A percentile compares a stretch with the other conserved stretches of the same genome.
Evolutionary conservation across 2,797 vertebrate genomes (phyloP).

Genomic region (Mormyrus hasselquistii): DNA sequence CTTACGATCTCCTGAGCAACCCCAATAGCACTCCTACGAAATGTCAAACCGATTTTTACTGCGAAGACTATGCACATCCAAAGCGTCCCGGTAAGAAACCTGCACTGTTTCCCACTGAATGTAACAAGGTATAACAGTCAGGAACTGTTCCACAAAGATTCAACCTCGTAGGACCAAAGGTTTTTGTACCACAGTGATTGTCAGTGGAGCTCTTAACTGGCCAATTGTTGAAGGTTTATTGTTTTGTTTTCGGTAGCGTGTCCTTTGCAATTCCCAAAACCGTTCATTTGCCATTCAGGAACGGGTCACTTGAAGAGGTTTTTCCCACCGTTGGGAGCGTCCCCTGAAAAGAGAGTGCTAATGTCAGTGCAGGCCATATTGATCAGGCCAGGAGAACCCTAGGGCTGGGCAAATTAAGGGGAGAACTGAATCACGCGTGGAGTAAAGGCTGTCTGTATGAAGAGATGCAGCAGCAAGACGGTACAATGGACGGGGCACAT

Average conservation of each 20-base stretch:
- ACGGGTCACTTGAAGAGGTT: slow-evolving; percentile 21
- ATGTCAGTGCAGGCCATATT: slow-evolving; percentile 60
- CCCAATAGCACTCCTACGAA: not conserved
- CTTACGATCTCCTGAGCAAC: not conserved
- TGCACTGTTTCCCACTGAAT: not conserved
- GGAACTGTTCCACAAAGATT: not conserved
- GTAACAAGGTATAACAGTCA: not conserved
- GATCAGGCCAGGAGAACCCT: slow-evolving; percentile 57
- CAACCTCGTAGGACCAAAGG: not conserved
- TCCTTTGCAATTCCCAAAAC: slow-evolving; percentile 7
- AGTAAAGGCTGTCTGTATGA: slow-evolving; percentile 72
- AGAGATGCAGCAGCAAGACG: slow-evolving; percentile 52
- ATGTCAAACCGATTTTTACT: not conserved
- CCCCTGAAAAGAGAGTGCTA: slow-evolving; percentile 51
- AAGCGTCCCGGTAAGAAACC: not conserved
- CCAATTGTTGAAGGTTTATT: not conserved
- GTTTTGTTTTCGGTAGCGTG: not conserved
- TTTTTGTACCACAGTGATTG: not conserved
- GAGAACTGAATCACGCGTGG: slow-evolving; percentile 63
- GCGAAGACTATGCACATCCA: not conserved
- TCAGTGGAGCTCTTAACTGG: not conserved
- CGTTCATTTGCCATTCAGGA: slow-evolving; percentile 31
- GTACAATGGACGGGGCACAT: slow-evolving; percentile 59
- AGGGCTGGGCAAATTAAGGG: slow-evolving; percentile 70
- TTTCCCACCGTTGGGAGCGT: slow-evolving; percentile 56